phyloP scores from a whole-genome alignment of 2,113 vertebrate species.

The Oncorhynchus gorbuscha region DNA sequence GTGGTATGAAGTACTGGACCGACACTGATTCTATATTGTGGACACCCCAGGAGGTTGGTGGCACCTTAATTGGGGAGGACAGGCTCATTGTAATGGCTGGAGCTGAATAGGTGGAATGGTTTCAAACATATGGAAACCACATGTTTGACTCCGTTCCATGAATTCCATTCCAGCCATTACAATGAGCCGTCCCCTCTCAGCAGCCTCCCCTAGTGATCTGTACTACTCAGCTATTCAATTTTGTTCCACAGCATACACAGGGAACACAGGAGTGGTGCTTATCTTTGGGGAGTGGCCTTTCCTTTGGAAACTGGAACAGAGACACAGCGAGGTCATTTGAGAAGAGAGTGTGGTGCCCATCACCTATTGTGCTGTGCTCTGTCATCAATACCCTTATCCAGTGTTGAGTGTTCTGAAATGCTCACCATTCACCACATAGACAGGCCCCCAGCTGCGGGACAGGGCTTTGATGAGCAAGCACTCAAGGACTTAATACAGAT shows the following conservation, averaged over 20 bases:
- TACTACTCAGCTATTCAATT: background rate
- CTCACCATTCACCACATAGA: background rate
- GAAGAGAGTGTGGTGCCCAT: constrained; percentile 52
- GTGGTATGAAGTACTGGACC: constrained; percentile 35
- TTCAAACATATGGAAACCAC: too few species aligned
- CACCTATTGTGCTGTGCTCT: constrained; percentile 52
- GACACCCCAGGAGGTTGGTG: background rate
- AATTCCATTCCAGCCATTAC: background rate
- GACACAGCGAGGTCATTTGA: constrained; percentile 59
- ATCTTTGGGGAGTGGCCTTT: background rate
- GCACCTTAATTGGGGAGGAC: constrained; percentile 64
- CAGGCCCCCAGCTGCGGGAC: constrained; percentile 18
- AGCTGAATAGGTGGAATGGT: too few species aligned
- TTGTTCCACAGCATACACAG: constrained; percentile 29
- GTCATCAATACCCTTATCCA: constrained; percentile 46
- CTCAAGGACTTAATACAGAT: background rate
- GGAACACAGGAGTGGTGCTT: too few species aligned
- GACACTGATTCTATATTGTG: too few species aligned
- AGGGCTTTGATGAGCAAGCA: background rate
- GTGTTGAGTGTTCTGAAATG: constrained; percentile 27
- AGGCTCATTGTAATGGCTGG: too few species aligned
- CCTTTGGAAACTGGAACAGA: constrained; percentile 53
- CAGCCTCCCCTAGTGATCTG: background rate
- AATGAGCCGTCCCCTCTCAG: background rate
- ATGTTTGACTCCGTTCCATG: too few species aligned